A percentile compares a stretch with the other conserved stretches of the same genome.
phyloP scores from a whole-genome alignment of 1,140 invertebrate genomes.

The Anastatus disparis region DNA sequence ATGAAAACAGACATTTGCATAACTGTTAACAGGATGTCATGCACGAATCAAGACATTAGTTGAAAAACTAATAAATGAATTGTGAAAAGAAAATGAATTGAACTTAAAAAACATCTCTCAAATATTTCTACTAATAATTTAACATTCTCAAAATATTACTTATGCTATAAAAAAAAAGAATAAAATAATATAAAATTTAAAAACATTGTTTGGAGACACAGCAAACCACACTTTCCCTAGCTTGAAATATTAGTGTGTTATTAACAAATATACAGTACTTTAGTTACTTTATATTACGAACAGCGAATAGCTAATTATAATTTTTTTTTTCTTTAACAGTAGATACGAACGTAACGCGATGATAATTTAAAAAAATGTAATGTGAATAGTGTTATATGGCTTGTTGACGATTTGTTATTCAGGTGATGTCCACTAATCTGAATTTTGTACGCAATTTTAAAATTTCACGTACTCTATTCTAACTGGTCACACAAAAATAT shows the following conservation, averaged over 20 bases:
- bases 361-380: slow-evolving; percentile 12
- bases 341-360: neutral
- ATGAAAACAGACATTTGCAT: slow-evolving; percentile 10
- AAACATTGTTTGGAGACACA: slow-evolving; percentile 50
- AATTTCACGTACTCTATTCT: neutral
- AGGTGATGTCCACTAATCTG: slow-evolving; percentile 1
- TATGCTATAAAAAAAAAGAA: slow-evolving; percentile 19
- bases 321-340: neutral
- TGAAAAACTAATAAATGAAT: slow-evolving; percentile 29
- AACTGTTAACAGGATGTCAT: slow-evolving; percentile 39
- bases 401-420: slow-evolving; percentile 26
- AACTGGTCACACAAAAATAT: slow-evolving; percentile 5
- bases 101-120: slow-evolving; percentile 25
- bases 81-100: slow-evolving; percentile 17
- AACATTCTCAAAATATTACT: slow-evolving; percentile 22
- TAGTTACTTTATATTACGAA: neutral
- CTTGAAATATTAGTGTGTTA: slow-evolving; percentile 38
- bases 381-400: slow-evolving; percentile 23
- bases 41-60: slow-evolving; percentile 43
- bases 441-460: slow-evolving; percentile 20
- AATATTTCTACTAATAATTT: slow-evolving; percentile 26
- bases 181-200: slow-evolving; percentile 16
- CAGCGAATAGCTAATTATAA: slow-evolving; percentile 10
- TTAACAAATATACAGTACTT: slow-evolving; percentile 34
- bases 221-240: slow-evolving; percentile 64